Evolutionary conservation across 2,888 invertebrate species (phyloP).

Genomic region (Aleiodes leptofemur): DNA sequence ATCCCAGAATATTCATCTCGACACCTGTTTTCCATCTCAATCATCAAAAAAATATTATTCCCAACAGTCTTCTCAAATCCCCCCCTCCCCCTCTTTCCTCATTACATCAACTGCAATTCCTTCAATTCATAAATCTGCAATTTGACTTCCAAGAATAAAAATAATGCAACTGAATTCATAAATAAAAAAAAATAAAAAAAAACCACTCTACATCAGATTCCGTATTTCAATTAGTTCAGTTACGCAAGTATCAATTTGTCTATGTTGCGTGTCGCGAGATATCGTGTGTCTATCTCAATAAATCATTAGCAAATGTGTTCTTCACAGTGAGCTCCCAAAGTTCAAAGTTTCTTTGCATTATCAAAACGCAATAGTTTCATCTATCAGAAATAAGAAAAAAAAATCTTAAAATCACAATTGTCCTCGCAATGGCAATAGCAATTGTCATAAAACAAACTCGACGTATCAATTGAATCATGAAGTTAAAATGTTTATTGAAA

Average conservation of each 20-base stretch:
- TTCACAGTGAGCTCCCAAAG: too few species aligned
- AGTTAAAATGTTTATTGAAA: slow-evolving; percentile 29
- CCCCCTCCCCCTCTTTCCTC: too few species aligned
- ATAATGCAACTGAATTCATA: not conserved
- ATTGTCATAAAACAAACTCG: not conserved
- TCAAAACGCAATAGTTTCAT: too few species aligned
- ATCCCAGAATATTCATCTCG: too few species aligned
- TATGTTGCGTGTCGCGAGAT: slow-evolving; percentile 25
- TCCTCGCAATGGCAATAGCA: too few species aligned
- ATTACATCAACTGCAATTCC: too few species aligned
- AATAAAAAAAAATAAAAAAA: not conserved
- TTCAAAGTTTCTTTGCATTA: too few species aligned
- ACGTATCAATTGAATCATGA: not conserved
- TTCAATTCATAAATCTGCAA: too few species aligned
- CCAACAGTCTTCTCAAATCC: too few species aligned
- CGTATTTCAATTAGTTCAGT: slow-evolving; percentile 24
- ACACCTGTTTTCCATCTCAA: too few species aligned
- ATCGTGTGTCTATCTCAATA: slow-evolving; percentile 29
- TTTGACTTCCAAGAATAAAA: not conserved
- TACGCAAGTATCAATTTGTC: slow-evolving; percentile 29
- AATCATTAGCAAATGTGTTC: slow-evolving; percentile 13
- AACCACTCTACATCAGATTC: slow-evolving; percentile 4
- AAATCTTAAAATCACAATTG: not conserved
- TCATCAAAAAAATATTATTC: too few species aligned
- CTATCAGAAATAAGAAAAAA: not conserved